Evolutionary conservation across 2,797 vertebrate species (phyloP).

Genomic region (Pagetopsis macropterus): DNA sequence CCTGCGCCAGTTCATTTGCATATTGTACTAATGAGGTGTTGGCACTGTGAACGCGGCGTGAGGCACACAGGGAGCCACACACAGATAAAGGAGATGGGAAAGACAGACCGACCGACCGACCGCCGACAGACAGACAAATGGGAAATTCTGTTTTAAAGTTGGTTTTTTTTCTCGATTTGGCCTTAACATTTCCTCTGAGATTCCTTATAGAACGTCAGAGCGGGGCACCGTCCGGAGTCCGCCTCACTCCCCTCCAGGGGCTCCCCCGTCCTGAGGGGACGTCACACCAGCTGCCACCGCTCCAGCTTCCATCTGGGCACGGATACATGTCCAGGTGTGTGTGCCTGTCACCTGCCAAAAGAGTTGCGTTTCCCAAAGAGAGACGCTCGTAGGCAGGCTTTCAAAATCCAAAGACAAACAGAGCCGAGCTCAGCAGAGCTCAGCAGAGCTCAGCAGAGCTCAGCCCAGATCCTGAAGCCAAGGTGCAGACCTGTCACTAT

Average conservation of each 20-base stretch:
- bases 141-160: constrained; percentile 25
- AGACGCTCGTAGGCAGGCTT: constrained; percentile 55
- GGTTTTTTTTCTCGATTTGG: constrained; percentile 4
- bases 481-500: constrained; percentile 33
- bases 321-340: constrained; percentile 75
- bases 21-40: constrained; percentile 88
- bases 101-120: neutral
- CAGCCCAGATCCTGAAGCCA: constrained; percentile 46
- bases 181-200: constrained; percentile 13
- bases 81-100: constrained; percentile 50
- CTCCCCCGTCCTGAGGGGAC: constrained; percentile 66
- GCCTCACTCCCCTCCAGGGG: constrained; percentile 53
- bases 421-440: constrained; percentile 48
- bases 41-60: constrained; percentile 74
- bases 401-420: constrained; percentile 64
- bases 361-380: constrained; percentile 63
- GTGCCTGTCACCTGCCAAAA: constrained; percentile 77
- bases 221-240: constrained; percentile 35
- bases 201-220: constrained; percentile 50
- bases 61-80: constrained; percentile 66
- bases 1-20: constrained; percentile 84
- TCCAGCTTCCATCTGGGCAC: constrained; percentile 80
- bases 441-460: constrained; percentile 55
- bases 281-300: constrained; percentile 71
- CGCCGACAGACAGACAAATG: constrained; percentile 13